These are phyloP conservation scores for Halictus ligatus DNA, from an alignment of 2,888 invertebrate genomes.

Conservation along the genomic window DNA sequence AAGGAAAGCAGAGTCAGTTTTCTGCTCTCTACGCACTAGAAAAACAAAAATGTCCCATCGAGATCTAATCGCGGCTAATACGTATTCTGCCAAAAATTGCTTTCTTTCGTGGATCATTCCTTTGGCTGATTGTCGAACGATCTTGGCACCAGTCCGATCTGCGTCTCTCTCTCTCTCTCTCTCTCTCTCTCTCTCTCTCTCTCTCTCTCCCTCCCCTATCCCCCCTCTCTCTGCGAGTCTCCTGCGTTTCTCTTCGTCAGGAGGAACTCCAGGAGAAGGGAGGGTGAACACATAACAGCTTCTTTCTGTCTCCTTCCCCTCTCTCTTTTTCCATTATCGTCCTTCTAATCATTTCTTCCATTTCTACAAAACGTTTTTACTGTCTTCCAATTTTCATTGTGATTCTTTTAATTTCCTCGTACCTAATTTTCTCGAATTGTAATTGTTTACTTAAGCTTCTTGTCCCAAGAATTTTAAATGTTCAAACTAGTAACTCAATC, in stretches of 20 bases:
- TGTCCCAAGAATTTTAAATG: not conserved
- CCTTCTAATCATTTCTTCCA: not conserved
- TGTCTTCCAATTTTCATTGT: not conserved
- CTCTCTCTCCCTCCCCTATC: no score
- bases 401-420: not conserved
- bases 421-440: not conserved
- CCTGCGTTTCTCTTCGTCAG: not conserved
- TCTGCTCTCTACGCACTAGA: conserved; percentile 35
- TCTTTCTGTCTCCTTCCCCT: conserved; percentile 19
- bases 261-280: not conserved
- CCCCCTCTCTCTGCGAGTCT: conserved; percentile 18
- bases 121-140: conserved; percentile 31
- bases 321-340: not conserved
- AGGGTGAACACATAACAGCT: conserved; percentile 22
- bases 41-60: conserved; percentile 25
- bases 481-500: not conserved
- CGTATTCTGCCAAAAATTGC: conserved; percentile 59
- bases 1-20: not conserved
- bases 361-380: conserved; percentile 2
- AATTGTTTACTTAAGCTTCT: not conserved
- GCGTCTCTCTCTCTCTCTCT: conserved; percentile 21
- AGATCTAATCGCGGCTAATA: conserved; percentile 60
- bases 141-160: conserved; percentile 56
- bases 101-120: conserved; percentile 39
- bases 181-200: no score